Percentiles rank a stretch among this genome's conserved stretches.
Evolutionary conservation across 2,888 invertebrate species (phyloP).

Genomic region (Corythucha ciliata): DNA sequence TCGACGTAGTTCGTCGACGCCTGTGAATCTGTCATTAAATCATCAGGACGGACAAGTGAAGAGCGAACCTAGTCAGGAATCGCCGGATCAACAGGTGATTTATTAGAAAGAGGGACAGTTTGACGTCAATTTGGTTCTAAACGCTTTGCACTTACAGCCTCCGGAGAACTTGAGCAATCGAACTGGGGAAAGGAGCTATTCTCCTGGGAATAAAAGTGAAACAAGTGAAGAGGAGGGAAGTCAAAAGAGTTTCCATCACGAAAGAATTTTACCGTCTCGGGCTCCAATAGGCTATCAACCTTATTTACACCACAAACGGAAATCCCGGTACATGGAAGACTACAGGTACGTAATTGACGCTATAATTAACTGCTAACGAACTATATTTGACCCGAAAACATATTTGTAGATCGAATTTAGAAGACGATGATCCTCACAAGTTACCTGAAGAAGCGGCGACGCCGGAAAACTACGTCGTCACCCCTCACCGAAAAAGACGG

Average conservation of each 20-base stretch:
- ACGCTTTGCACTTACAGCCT: conserved; percentile 15
- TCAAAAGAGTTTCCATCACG: conserved; percentile 13
- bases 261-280: conserved; percentile 17
- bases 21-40: conserved; percentile 61
- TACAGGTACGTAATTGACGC: conserved; percentile 26
- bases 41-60: conserved; percentile 38
- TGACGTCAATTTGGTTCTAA: no score
- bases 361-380: background rate
- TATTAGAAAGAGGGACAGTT: no score
- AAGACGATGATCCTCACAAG: conserved; percentile 35
- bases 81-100: conserved; percentile 15
- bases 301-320: conserved; percentile 32
- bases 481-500: conserved; percentile 74
- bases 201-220: conserved; percentile 18
- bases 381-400: background rate
- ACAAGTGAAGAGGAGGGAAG: conserved; percentile 22
- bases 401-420: conserved; percentile 18
- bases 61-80: conserved; percentile 20
- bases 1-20: conserved; percentile 62
- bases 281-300: conserved; percentile 25
- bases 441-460: conserved; percentile 63
- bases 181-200: conserved; percentile 21
- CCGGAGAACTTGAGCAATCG: conserved; percentile 28
- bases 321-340: conserved; percentile 36
- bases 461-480: conserved; percentile 73